Base-by-base conservation (phyloP, 2,797 vertebrate genomes). In the Macroramphosus scolopax region DNA sequence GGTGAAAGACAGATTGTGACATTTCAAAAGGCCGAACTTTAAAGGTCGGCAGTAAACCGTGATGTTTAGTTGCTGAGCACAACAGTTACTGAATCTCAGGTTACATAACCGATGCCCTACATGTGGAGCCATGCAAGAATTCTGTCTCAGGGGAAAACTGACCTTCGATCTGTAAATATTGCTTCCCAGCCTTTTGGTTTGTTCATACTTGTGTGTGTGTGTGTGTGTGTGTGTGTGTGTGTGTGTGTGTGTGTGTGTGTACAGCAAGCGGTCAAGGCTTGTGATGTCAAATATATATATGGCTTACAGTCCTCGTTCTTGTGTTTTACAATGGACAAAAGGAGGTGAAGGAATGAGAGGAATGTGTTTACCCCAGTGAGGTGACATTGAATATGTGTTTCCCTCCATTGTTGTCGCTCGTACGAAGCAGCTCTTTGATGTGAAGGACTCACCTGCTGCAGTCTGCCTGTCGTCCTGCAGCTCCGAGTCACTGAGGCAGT, bases 131-230 rank as follows among this genome's bases (percentile, higher is more conserved):
- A 71, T 57, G 57, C 57, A 74, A 56, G 52, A 58, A 53, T 60
- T 80, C 53, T 63, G 62, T 82, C 67, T 86, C 78, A 71, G 80
- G 69, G 76, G 68, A 85, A 81, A n/a, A 77, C 32, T 68, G 75
- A 87, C 87, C 86, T 90, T 86, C 45, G 76, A 80, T 86, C 83
- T 87, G 87, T 88, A 88, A 89, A 89, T 82, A 89, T 62, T 30
- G 57, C 58, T 54, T 55, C 52, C 65, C 68, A 50, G 58, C 61
- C 69, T n/a, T 61, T 73, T 54, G 51, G 68, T 82, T 77, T 84
- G 63, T n/a, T n/a, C n/a, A n/a, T n/a, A n/a, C n/a, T n/a, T 75
- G 20, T 22, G 20, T 22, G 20, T 67, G 51, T 57, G 75, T 66
- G 66, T 71, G 68, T 80, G 62, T 83, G 68, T 83, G 63, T 84